Conservation (phyloP, 2,113 vertebrate species). For the Setophaga coronata region DNA sequence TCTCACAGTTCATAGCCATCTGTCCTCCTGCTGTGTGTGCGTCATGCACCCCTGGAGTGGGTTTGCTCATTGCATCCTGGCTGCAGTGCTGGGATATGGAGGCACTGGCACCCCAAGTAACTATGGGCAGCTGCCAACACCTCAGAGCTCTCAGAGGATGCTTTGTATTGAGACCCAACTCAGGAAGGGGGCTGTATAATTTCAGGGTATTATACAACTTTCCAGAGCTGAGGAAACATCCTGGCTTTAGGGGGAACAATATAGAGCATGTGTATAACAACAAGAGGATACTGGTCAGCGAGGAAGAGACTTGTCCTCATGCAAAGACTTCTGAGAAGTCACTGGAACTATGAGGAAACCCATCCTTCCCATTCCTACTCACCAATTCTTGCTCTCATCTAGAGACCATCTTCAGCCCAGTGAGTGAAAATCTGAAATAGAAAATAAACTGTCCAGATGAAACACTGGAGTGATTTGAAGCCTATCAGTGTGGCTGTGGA, state of each 20-base stretch:
- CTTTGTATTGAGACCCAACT: neutral
- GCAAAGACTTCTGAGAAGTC: neutral
- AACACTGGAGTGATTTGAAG: neutral
- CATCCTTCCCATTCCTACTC: neutral
- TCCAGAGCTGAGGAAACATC: neutral
- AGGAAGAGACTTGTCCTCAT: neutral
- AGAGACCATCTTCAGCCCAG: neutral
- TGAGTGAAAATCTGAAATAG: neutral
- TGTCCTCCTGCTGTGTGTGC: neutral
- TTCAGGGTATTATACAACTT: neutral
- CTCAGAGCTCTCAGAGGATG: neutral
- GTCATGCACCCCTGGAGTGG: neutral
- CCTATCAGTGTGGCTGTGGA: neutral
- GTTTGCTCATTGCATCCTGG: neutral
- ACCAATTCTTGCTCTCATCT: neutral
- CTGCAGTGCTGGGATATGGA: neutral
- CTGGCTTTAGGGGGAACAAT: neutral
- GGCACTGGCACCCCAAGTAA: neutral
- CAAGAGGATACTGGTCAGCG: neutral
- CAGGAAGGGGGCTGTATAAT: neutral
- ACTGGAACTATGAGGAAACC: neutral
- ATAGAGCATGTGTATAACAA: neutral
- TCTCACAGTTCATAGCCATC: neutral
- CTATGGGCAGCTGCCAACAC: neutral
- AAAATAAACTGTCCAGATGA: neutral